Conservation (phyloP, 2,797 vertebrate genomes). For the Tapirus indicus region DNA sequence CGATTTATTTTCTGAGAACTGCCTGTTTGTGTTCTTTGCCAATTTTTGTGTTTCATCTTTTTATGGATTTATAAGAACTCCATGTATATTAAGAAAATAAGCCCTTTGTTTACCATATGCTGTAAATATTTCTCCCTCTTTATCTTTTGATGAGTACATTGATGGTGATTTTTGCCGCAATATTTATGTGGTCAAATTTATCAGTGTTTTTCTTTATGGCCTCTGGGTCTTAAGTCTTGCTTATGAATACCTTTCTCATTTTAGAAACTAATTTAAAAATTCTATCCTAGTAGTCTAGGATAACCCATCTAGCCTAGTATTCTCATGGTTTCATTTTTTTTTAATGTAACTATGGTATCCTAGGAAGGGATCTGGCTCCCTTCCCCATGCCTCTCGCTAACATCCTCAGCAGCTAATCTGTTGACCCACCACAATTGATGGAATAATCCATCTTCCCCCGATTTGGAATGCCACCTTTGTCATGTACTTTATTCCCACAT, state of each 20-base stretch:
- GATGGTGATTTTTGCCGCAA: not conserved
- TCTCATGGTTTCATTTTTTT: not conserved
- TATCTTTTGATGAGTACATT: not conserved
- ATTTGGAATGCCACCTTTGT: not conserved
- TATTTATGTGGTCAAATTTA: constrained; percentile 29
- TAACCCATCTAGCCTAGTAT: not conserved
- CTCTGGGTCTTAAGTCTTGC: not conserved
- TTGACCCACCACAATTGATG: not conserved
- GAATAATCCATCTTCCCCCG: not conserved
- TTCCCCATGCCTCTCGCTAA: not conserved
- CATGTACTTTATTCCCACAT: not conserved
- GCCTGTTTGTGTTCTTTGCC: not conserved
- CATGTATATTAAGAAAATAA: not conserved
- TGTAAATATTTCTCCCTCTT: not conserved
- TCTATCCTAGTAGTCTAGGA: not conserved
- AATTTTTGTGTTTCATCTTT: not conserved
- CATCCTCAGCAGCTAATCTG: not conserved
- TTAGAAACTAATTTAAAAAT: not conserved
- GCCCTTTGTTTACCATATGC: constrained; percentile 11
- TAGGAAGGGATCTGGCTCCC: not conserved
- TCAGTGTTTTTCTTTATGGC: not conserved
- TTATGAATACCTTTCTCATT: not conserved
- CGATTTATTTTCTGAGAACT: constrained; percentile 42
- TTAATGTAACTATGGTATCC: constrained; percentile 32
- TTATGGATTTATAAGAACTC: not conserved